These are phyloP conservation scores for Engraulis encrasicolus DNA, from an alignment of 2,113 vertebrate species.

Conservation along the genomic window DNA sequence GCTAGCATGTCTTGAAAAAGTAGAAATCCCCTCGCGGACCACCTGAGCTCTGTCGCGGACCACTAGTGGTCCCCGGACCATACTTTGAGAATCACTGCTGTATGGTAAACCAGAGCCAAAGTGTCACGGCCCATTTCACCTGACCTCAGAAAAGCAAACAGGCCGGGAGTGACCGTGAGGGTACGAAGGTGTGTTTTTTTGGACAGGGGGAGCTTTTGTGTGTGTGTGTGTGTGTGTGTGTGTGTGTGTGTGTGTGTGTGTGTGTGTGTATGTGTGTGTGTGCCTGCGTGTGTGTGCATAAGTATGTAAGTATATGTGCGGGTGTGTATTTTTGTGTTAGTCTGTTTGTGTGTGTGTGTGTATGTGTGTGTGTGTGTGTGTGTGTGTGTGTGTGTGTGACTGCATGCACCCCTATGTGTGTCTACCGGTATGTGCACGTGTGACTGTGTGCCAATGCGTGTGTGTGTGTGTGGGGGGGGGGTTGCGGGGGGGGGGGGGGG, in stretches of 20 bases:
- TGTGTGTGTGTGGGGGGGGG: conserved; percentile 13
- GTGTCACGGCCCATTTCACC: conserved; percentile 22
- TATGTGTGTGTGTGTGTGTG: conserved; percentile 3
- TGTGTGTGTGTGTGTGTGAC: conserved; percentile 11
- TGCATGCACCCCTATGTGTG: no score
- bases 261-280: no score
- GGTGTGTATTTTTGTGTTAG: background rate
- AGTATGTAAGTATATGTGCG: no score
- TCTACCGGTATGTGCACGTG: background rate
- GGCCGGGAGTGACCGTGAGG: conserved; percentile 40
- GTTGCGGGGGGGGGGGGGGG: no score
- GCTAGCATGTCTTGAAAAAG: no score
- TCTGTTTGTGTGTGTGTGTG: background rate
- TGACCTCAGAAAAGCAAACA: conserved; percentile 36
- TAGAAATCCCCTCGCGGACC: no score
- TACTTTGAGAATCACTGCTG: no score
- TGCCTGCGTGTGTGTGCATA: background rate
- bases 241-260: conserved; percentile 19
- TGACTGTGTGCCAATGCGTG: background rate
- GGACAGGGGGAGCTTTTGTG: conserved; percentile 8
- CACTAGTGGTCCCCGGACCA: no score
- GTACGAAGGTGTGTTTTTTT: conserved; percentile 33
- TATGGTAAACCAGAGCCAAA: background rate
- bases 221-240: conserved; percentile 10
- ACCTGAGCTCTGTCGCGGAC: no score